Evolutionary conservation across 2,888 invertebrate genomes (phyloP).

Genomic region (Chromoteleia sp.): DNA sequence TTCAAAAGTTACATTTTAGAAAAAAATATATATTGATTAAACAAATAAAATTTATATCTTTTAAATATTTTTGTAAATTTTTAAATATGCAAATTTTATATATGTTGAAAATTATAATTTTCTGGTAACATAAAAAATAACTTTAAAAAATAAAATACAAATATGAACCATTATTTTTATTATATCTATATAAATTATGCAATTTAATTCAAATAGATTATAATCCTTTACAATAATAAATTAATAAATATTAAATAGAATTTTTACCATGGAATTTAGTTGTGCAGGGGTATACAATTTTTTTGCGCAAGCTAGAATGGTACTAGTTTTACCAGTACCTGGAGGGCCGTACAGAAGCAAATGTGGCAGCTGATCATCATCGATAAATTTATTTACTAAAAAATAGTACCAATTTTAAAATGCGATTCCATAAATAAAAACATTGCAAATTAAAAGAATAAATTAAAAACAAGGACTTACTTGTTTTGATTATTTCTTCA

Average conservation of each 20-base stretch:
- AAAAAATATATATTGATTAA: no score
- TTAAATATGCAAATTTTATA: no score
- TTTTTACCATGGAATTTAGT: slow-evolving; percentile 95
- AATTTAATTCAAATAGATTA: not conserved
- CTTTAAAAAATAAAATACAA: no score
- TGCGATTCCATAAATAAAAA: no score
- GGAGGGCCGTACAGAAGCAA: slow-evolving; percentile 99
- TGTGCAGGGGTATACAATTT: slow-evolving; percentile 95
- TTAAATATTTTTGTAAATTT: no score
- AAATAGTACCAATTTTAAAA: slow-evolving; percentile 1
- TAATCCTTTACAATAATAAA: not conserved
- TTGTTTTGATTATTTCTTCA: slow-evolving; percentile 97
- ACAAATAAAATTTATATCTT: no score
- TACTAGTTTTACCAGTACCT: slow-evolving; percentile 99
- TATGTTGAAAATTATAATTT: no score
- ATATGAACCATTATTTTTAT: no score
- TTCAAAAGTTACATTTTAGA: no score
- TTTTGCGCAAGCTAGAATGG: slow-evolving; percentile 97
- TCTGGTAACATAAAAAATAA: no score
- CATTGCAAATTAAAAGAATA: not conserved
- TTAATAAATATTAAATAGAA: slow-evolving; percentile 2
- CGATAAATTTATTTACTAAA: slow-evolving; percentile 93
- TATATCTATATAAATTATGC: no score
- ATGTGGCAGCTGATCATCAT: slow-evolving; percentile 97
- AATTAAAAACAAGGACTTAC: slow-evolving; percentile 86